Percentiles rank a stretch among this genome's conserved stretches.
Conservation (phyloP, 2,797 vertebrate species). For the Neoniphon sammara region DNA sequence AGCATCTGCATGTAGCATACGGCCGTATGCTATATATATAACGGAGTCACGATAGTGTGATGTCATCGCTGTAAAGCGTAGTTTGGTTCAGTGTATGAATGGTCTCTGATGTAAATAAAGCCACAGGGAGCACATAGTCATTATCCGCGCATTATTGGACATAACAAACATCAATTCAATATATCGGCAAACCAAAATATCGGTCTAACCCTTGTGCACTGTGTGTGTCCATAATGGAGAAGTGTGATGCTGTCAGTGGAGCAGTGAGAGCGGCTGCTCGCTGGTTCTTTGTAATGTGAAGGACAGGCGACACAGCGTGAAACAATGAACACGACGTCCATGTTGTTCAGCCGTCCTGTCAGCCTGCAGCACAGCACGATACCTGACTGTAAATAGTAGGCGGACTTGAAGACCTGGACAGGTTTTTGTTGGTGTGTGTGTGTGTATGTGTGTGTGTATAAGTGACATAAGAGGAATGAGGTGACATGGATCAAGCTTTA, state of each 20-base stretch:
- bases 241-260: slow-evolving; percentile 3
- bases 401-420: slow-evolving; percentile 62
- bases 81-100: too few relatives aligned
- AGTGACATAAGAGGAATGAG: too few relatives aligned
- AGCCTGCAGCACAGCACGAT: slow-evolving; percentile 38
- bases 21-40: too few relatives aligned
- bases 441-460: neutral
- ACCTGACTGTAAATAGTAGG: slow-evolving; percentile 54
- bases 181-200: slow-evolving; percentile 1
- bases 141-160: too few relatives aligned
- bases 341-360: slow-evolving; percentile 40
- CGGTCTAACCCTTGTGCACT: neutral
- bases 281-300: slow-evolving; percentile 56
- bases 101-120: too few relatives aligned
- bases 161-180: too few relatives aligned
- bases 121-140: too few relatives aligned
- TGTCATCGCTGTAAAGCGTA: too few relatives aligned
- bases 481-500: neutral
- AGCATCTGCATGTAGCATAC: too few relatives aligned
- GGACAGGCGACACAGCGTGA: slow-evolving; percentile 60
- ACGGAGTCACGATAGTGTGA: too few relatives aligned
- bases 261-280: neutral
- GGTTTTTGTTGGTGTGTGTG: slow-evolving; percentile 45
- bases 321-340: slow-evolving; percentile 46
- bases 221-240: neutral